These are phyloP conservation scores for Blastobasis lacticolella DNA, from an alignment of 2,888 invertebrate species.

Conservation along the genomic window DNA sequence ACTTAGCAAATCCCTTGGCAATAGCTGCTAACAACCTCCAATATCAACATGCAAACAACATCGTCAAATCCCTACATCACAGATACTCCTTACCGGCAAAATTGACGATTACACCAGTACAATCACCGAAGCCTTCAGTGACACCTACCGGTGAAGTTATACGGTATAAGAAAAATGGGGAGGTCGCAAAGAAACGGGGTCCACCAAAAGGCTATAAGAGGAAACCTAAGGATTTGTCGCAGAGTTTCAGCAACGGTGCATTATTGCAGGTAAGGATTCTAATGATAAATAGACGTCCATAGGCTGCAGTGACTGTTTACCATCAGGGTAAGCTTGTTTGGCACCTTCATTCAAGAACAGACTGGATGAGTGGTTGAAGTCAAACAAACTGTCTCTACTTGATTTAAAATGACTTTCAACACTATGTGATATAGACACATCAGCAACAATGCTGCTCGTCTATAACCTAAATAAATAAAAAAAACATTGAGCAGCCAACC, in stretches of 20 bases:
- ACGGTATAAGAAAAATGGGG: constrained; percentile 64
- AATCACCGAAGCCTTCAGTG: constrained; percentile 19
- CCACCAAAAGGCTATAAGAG: constrained; percentile 64
- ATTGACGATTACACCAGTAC: constrained; percentile 51
- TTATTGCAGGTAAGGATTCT: constrained; percentile 43
- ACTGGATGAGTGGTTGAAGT: no score
- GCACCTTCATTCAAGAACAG: no score
- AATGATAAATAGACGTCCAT: no score
- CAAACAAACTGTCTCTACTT: no score
- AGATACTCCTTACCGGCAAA: constrained; percentile 54
- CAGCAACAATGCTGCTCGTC: no score
- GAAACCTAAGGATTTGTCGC: constrained; percentile 52
- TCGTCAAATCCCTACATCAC: constrained; percentile 51
- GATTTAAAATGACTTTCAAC: no score
- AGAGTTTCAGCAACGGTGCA: constrained; percentile 42
- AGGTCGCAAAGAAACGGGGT: constrained; percentile 59
- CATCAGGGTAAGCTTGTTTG: no score
- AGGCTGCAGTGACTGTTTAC: no score
- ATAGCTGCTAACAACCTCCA: constrained; percentile 33
- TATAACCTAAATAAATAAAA: no score
- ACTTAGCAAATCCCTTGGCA: constrained; percentile 54
- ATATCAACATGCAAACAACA: constrained; percentile 27
- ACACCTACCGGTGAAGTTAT: constrained; percentile 39
- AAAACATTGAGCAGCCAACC: no score
- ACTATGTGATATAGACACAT: no score